Evolutionary conservation across 1,140 invertebrate genomes (phyloP).

Genomic region (Vanessa atalanta): DNA sequence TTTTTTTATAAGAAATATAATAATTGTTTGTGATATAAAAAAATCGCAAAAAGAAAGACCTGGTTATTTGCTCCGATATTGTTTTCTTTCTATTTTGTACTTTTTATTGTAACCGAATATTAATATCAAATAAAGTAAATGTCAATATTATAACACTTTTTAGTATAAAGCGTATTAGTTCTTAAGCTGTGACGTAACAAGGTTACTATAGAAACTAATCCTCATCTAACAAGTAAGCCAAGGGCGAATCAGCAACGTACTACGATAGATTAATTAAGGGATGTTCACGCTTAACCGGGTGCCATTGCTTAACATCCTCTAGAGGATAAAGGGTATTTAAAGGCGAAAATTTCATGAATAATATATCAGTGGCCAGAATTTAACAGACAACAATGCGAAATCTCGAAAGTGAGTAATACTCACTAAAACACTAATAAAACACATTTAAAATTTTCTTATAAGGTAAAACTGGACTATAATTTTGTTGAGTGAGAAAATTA

Average conservation of each 20-base stretch:
- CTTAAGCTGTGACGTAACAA: neutral
- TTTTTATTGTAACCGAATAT: too few species aligned
- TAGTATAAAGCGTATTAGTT: too few species aligned
- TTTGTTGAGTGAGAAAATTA: too few species aligned
- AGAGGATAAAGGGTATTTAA: constrained; percentile 15
- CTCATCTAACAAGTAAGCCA: constrained; percentile 21
- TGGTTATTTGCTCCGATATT: too few species aligned
- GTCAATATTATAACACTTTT: too few species aligned
- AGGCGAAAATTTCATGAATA: constrained; percentile 16
- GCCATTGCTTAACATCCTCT: constrained; percentile 26
- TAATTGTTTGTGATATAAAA: too few species aligned
- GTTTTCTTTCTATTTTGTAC: too few species aligned
- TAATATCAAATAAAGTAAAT: neutral
- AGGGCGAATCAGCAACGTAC: constrained; percentile 29
- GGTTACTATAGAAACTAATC: constrained; percentile 8
- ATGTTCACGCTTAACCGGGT: constrained; percentile 34
- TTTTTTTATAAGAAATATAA: too few species aligned
- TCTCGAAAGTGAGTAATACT: neutral
- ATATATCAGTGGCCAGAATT: constrained; percentile 24
- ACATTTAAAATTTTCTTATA: too few species aligned
- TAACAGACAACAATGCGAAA: neutral
- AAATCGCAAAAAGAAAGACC: too few species aligned
- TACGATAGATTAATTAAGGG: constrained; percentile 37
- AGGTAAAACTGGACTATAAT: too few species aligned
- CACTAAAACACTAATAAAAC: neutral